Evolutionary conservation across 2,113 vertebrate species (phyloP), one percentile per base, ranked within the genome.

Genomic region (Lampris megalopsis): DNA sequence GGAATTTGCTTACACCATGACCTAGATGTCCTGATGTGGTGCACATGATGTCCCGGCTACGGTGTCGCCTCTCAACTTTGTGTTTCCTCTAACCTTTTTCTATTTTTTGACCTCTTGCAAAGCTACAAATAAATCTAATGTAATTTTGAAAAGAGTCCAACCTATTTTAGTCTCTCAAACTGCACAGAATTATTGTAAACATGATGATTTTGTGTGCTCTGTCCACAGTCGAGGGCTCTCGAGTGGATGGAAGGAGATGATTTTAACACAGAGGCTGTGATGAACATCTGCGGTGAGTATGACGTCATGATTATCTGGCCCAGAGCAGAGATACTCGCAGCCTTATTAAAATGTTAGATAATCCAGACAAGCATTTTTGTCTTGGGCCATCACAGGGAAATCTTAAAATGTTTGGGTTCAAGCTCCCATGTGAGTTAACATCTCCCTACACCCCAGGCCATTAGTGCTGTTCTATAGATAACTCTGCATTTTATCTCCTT

Each of bases 281-380:
- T 94, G 92, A 94, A 94, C 91, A 91, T 93, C 84, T 92, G 93
- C 86, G 90, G 93, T 95, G 82, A 93, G 94, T 84, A 10, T 60
- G 41, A 24, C 24, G 2, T 67, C 6, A 59, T 54, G 11, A 36
- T 13, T 6, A 4, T 41, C 4, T 63, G 9, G n/a, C 5, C 10
- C n/a, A 52, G 8, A 13, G 11, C 36, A 3, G 42, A 45, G 41
- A 63, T 47, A 49, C 42, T 24, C 61, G 45, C 53, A 43, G 11
- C 43, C 43, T 45, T 45, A 5, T 45, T 45, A 5, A 45, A 45
- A 45, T 7, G 7, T 45, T 45, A 45, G 7, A 45, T 7, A 45
- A 4, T 5, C 7, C 43, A 45, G 43, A 7, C 43, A 1, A 2
- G 43, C 7, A 7, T 45, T 45, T 45, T 45, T 24, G 24, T 24